Conservation (phyloP, 1,140 invertebrate species). For the Cotesia chilonis region DNA sequence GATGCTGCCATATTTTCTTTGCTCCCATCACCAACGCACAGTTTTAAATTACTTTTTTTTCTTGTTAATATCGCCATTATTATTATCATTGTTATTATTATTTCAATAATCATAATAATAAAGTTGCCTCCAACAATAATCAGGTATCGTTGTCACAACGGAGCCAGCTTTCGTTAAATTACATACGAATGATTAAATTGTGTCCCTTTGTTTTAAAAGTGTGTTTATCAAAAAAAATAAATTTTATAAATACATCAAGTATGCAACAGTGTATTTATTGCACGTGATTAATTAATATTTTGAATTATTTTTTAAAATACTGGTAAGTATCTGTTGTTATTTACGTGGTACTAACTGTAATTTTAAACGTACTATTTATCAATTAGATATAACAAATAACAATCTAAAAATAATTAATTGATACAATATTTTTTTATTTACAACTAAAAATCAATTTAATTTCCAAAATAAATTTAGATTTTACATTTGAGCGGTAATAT, state of each 20-base stretch:
- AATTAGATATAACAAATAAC: conserved; percentile 24
- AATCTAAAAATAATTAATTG: background rate
- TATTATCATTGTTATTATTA: conserved; percentile 8
- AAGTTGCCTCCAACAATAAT: conserved; percentile 24
- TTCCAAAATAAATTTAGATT: background rate
- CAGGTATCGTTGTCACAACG: conserved; percentile 25
- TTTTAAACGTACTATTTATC: conserved; percentile 10
- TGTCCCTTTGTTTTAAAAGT: background rate
- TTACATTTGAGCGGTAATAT: background rate
- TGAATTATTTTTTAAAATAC: background rate
- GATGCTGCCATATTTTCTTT: too few species aligned
- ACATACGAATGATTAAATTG: background rate
- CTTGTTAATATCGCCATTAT: too few species aligned
- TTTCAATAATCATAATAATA: conserved; percentile 17
- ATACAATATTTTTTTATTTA: background rate
- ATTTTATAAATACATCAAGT: background rate
- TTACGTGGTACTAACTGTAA: background rate
- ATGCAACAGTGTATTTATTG: conserved; percentile 14
- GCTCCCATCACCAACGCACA: too few species aligned
- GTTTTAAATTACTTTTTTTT: too few species aligned
- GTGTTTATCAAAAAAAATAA: background rate
- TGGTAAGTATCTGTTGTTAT: conserved; percentile 6
- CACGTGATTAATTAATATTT: background rate
- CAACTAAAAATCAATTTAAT: background rate
- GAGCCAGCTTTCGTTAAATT: conserved; percentile 15